Conservation (phyloP, 2,888 invertebrate genomes). For the Leucophenga montana region DNA sequence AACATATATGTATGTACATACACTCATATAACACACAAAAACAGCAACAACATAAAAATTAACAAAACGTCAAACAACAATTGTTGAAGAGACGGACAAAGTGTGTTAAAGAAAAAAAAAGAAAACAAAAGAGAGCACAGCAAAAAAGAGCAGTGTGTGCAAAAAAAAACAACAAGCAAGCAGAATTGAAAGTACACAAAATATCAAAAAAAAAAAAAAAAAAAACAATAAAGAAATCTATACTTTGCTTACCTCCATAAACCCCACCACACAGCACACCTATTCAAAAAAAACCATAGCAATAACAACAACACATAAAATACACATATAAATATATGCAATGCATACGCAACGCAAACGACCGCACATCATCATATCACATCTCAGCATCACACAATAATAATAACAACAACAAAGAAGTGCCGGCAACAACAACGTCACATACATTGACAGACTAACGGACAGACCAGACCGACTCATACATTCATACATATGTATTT, state of each 20-base stretch:
- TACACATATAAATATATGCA: slow-evolving; percentile 52
- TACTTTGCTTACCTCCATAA: slow-evolving; percentile 40
- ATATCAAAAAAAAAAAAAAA: no score
- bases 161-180: slow-evolving; percentile 36
- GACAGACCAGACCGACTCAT: background rate
- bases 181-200: slow-evolving; percentile 45
- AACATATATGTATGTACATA: slow-evolving; percentile 48
- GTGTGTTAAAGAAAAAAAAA: slow-evolving; percentile 28
- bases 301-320: slow-evolving; percentile 50
- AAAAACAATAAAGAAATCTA: slow-evolving; percentile 39
- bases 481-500: no score
- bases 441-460: no score
- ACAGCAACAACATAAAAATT: slow-evolving; percentile 61
- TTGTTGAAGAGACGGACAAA: slow-evolving; percentile 22
- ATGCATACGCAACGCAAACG: slow-evolving; percentile 21
- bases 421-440: background rate
- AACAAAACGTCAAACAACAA: slow-evolving; percentile 47
- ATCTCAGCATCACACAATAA: background rate
- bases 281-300: slow-evolving; percentile 53
- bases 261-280: slow-evolving; percentile 41
- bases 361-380: background rate
- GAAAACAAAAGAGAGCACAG: slow-evolving; percentile 42
- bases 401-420: background rate
- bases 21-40: slow-evolving; percentile 16
- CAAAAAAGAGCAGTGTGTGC: slow-evolving; percentile 1